Evolutionary conservation across 2,888 invertebrate species (phyloP), one percentile per base, ranked within the genome.

Genomic region (Kuschelorhynchus macadamiae): DNA sequence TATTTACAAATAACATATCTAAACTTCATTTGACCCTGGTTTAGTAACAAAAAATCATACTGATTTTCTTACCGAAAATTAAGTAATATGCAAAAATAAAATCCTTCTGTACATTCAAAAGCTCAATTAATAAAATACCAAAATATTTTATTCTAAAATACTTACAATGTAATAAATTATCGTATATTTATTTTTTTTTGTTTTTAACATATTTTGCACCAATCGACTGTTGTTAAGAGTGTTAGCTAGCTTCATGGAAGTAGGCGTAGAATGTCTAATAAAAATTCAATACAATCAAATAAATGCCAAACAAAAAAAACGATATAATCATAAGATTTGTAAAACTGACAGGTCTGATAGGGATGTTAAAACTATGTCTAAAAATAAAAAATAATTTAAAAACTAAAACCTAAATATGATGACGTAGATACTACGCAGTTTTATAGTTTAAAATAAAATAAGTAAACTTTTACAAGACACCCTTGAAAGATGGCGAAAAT

Each of bases 51-150:
- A 42, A 53, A 57, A 47, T 57, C 39, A 49, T 57, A 57, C 46
- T 32, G 47, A 49, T 57, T 52, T 52, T 21, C 18, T 44, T 16
- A 32, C 36, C 11, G 12, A 11, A 30, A 60, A 50, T 49, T 21
- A 49, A 59, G 59, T 46, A 65, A 66, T 71, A 65, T 75, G 75
- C 72, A 77, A 77, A 77, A 76, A 77, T 76, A 76, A 73, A 41
- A 47, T 39, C 32, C 64, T 72, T 74, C 72, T 73, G 61, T 73
- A 71, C 75, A 75, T 71, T 73, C 71, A 71, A 67, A 72, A 70
- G 68, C 56, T 61, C 42, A 65, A 70, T 71, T 4, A 72, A 70
- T 72, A 75, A 75, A 75, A 75, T 74, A 75, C 61, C 62, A 57
- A 57, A 56, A 57, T 67, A 67, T 16, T 47, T 64, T 64, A 49